phyloP scores from a whole-genome alignment of 2,888 invertebrate species.

The Norana najaformis region DNA sequence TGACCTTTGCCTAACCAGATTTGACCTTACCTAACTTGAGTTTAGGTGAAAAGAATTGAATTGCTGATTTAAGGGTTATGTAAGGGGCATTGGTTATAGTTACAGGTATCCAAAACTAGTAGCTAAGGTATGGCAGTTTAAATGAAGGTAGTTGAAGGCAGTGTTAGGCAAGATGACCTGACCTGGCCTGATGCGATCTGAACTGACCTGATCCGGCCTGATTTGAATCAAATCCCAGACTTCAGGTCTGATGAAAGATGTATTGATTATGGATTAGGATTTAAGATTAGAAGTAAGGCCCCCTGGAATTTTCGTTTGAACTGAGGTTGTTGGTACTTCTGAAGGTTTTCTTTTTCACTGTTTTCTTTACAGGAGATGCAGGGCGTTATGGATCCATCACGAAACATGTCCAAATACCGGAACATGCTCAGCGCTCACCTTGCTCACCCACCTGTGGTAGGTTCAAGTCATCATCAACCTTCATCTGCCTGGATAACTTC shows the following conservation, averaged over 20 bases:
- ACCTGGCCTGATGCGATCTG: no score
- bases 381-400: slow-evolving; percentile 94
- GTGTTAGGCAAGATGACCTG: no score
- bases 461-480: slow-evolving; percentile 52
- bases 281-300: background rate
- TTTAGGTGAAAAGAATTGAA: no score
- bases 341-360: background rate
- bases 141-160: no score
- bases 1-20: no score
- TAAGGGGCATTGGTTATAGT: no score
- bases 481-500: background rate
- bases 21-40: no score
- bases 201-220: no score
- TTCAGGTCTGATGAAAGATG: background rate
- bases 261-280: no score
- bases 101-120: no score
- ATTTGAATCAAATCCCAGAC: background rate
- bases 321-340: background rate
- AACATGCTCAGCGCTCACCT: slow-evolving; percentile 88
- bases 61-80: no score
- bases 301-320: background rate
- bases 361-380: slow-evolving; percentile 73
- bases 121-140: no score
- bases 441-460: slow-evolving; percentile 80
- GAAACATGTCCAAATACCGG: slow-evolving; percentile 98